These are phyloP conservation scores for Danio tinwini DNA, from an alignment of 2,797 vertebrate species.

Conservation along the genomic window DNA sequence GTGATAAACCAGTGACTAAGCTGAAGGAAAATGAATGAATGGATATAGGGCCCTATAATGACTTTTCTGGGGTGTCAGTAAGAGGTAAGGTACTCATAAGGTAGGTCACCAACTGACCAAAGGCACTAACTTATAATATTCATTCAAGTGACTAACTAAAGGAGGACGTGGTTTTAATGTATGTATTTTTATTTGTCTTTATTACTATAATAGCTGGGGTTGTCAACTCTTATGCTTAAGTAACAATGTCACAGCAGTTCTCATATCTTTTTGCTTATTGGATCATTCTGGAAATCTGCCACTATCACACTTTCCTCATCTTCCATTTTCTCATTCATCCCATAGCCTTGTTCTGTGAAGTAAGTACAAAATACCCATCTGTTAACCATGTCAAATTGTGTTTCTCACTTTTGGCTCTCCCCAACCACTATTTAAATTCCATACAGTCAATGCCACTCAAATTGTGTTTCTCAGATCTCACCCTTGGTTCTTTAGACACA, in stretches of 20 bases:
- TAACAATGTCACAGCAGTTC: background rate
- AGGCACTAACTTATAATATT: background rate
- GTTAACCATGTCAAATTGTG: background rate
- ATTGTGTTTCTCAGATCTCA: background rate
- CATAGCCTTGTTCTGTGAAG: background rate
- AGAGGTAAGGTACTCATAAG: background rate
- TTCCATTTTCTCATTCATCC: background rate
- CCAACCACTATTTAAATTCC: background rate
- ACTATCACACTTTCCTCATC: background rate
- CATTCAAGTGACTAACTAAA: background rate
- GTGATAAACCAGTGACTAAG: no score
- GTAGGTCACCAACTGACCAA: no score
- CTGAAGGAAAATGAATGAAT: no score
- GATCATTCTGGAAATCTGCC: background rate
- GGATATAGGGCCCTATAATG: no score
- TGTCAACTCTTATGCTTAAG: background rate
- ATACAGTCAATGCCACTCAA: background rate
- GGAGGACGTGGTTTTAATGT: background rate
- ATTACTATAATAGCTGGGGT: background rate
- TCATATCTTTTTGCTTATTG: background rate
- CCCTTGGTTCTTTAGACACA: conserved; percentile 8
- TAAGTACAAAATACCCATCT: background rate
- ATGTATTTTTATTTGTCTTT: background rate
- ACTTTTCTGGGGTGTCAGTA: no score
- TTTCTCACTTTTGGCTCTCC: background rate